Evolutionary conservation across 2,113 vertebrate species (phyloP), one percentile per base, ranked within the genome.

Genomic region (Spheniscus mendiculus): DNA sequence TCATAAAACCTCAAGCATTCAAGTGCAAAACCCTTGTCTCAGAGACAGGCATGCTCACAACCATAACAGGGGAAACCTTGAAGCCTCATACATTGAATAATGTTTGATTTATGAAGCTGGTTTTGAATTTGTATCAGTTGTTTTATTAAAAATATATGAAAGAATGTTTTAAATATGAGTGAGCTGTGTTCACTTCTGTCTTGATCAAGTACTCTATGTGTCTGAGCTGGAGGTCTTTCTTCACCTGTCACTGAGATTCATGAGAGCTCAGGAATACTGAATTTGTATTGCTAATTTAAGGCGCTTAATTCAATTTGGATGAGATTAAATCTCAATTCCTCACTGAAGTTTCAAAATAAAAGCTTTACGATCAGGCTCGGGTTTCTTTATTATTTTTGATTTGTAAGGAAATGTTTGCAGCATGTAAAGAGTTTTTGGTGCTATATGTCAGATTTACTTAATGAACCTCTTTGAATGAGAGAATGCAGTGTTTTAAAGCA

Each of bases 141-240:
- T 98, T 99, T 99, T 99, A 99, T 99, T 99, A 99, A 99, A 99
- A 99, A 99, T 98, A 98, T 98, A 98, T 98, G 98, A 98, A 98
- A 98, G 96, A 98, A 98, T 98, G 98, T 97, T 98, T 98, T 98
- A 98, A 98, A 98, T 98, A 97, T 97, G 98, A 98, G 98, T 98
- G 97, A 97, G 97, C 95, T 91, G 95, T 94, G 94, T 97, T 97
- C 96, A 92, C 70, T 65, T 95, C 91, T 71, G 93, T 96, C 96
- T 95, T 96, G 93, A 94, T 93, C 45, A 69, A 93, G 94, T 87
- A 3, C 63, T 89, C 67, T 15, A 25, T 89, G 90, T 95, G 91
- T 95, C 82, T 91, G 79, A 95, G 89, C 84, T 59, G n/a, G 59
- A 89, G 87, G 93, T 93, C 87, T 95, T 95, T 95, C 88, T 87